phyloP scores from a whole-genome alignment of 2,888 invertebrate genomes.

The Heteropelma amictum region DNA sequence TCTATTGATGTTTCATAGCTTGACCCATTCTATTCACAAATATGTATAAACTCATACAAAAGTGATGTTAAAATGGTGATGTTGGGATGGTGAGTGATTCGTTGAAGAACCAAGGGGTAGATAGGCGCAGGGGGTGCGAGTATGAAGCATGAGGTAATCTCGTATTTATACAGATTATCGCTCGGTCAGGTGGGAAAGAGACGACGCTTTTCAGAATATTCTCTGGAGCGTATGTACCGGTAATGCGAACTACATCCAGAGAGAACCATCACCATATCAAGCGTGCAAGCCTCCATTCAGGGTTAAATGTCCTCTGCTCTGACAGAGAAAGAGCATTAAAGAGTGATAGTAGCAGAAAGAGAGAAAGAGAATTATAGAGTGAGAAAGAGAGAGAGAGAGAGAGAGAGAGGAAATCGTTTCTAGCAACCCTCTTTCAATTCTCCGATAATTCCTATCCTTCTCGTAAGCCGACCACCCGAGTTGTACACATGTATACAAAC shows the following conservation, averaged over 20 bases:
- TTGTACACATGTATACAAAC: not conserved
- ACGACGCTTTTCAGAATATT: slow-evolving; percentile 44
- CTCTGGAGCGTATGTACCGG: slow-evolving; percentile 8
- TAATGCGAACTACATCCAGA: slow-evolving; percentile 7
- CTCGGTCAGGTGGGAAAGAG: slow-evolving; percentile 6
- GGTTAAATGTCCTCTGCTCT: slow-evolving; percentile 5
- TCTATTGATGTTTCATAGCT: too few relatives aligned
- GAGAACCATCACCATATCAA: slow-evolving; percentile 40
- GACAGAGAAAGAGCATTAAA: too few relatives aligned
- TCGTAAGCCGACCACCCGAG: not conserved
- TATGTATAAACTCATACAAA: not conserved
- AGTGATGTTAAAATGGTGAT: too few relatives aligned
- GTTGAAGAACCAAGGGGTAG: too few relatives aligned
- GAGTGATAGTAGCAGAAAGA: not conserved
- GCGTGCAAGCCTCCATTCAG: slow-evolving; percentile 16
- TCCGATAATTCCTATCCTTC: slow-evolving; percentile 45
- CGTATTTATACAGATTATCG: slow-evolving; percentile 52
- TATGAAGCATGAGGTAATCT: slow-evolving; percentile 25
- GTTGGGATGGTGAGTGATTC: not conserved
- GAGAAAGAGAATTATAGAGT: not conserved
- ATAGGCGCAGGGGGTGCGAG: not conserved
- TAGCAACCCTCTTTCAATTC: slow-evolving; percentile 54
- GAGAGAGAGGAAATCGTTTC: slow-evolving; percentile 8
- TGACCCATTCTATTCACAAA: too few relatives aligned
- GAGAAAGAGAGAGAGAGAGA: not conserved